Evolutionary conservation across 1,140 invertebrate species (phyloP), one percentile per base, ranked within the genome.

Genomic region (Drosophila gunungcola): DNA sequence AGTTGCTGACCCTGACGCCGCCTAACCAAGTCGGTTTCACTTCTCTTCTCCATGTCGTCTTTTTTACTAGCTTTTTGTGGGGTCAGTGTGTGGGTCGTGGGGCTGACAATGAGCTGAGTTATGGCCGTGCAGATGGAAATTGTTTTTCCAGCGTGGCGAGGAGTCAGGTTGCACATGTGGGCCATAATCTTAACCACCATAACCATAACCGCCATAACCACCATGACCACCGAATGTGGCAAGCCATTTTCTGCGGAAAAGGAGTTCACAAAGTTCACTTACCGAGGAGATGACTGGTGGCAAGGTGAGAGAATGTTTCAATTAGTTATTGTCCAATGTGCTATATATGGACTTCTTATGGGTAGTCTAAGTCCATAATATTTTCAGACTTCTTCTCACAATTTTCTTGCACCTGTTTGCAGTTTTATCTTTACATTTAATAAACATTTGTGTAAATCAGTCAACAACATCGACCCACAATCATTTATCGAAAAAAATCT

Each of bases 41-140:
- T 53, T 48, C 52, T 60, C 58, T 16, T 12, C 53, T 53, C 38
- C n/a, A 53, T 39, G 46, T 29, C 29, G 68, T 21, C 43, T 36
- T 70, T 54, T 48, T 38, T 34, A 57, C 38, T 65, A 39, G 41
- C 29, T 54, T 34, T 42, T 29, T 54, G 41, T 13, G 78, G 55
- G 83, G 83, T 86, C 83, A 86, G 83, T 82, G 75, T 88, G 83
- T 79, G 83, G 83, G 83, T 86, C 83, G 75, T 77, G 63, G 27
- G 60, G 56, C 78, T 84, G 80, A 77, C 83, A 83, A 76, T 88
- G 83, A 86, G 79, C 79, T 86, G 67, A 86, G 79, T 86, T 86
- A 86, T 86, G 77, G 83, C 83, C 65, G 62, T 74, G 64, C 72
- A 83, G 83, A 83, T 86, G 82, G 65, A 86, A 86, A 86, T 88